These are phyloP conservation scores for Notolabrus celidotus DNA, from an alignment of 2,797 vertebrate species.

Conservation along the genomic window DNA sequence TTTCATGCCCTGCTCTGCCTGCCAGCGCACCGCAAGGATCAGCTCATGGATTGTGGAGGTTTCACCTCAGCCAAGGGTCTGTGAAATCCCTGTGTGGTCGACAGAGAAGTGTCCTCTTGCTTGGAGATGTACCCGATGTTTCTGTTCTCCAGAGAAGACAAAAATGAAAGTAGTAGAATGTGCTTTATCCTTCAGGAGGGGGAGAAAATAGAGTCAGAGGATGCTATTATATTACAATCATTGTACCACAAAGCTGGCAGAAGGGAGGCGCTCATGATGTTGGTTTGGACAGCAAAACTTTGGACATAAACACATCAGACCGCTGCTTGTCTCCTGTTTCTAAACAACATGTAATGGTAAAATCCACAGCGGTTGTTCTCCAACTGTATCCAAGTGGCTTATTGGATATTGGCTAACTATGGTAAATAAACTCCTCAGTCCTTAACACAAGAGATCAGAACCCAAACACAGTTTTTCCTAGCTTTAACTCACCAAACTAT, in stretches of 20 bases:
- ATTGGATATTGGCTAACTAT: not conserved
- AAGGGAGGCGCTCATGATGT: too few relatives aligned
- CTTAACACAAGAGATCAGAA: not conserved
- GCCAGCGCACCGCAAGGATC: constrained; percentile 32
- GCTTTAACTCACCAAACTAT: too few relatives aligned
- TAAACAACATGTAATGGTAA: not conserved
- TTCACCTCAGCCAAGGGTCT: constrained; percentile 25
- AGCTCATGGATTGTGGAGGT: constrained; percentile 10
- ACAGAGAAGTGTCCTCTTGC: constrained; percentile 3
- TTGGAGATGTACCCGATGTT: constrained; percentile 1
- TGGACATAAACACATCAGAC: not conserved
- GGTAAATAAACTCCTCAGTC: not conserved
- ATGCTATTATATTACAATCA: not conserved
- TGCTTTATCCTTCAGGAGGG: not conserved
- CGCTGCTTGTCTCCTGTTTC: not conserved
- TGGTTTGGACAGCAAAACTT: not conserved
- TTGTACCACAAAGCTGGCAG: too few relatives aligned
- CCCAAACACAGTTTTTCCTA: too few relatives aligned
- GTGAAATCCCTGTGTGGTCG: constrained; percentile 38
- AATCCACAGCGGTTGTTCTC: not conserved
- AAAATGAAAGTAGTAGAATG: not conserved
- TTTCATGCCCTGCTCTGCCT: constrained; percentile 64
- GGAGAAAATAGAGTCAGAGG: not conserved
- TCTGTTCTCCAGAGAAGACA: not conserved
- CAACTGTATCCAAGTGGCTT: not conserved